phyloP scores from a whole-genome alignment of 2,888 invertebrate genomes.

The Phytoseiulus persimilis region DNA sequence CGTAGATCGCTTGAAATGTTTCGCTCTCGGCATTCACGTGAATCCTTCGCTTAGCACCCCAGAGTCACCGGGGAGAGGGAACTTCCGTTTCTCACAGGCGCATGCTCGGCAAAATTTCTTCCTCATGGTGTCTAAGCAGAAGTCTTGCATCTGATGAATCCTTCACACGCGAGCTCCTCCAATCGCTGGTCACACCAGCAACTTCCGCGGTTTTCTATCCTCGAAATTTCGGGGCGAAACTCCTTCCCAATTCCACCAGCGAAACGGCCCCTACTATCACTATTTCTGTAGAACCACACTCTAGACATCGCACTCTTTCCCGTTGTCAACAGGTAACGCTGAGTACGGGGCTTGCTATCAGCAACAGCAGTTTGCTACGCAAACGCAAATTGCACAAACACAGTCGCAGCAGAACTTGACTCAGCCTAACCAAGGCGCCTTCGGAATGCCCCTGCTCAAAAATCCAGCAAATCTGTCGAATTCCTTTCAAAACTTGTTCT shows the following conservation, averaged over 20 bases:
- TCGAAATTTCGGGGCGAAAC: too few species aligned
- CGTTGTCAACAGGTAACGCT: constrained; percentile 30
- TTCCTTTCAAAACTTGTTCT: constrained; percentile 37
- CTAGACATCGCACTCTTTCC: not conserved
- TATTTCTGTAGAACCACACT: not conserved
- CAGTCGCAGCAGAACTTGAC: constrained; percentile 31
- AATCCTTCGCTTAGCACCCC: too few species aligned
- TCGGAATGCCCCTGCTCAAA: constrained; percentile 32
- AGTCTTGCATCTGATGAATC: too few species aligned
- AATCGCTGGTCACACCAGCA: too few species aligned
- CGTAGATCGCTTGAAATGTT: not conserved
- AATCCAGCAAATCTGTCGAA: constrained; percentile 25
- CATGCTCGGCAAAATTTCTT: too few species aligned
- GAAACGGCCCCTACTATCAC: not conserved
- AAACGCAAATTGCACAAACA: constrained; percentile 32
- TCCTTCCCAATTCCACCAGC: too few species aligned
- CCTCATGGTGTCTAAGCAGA: too few species aligned
- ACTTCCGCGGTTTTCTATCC: too few species aligned
- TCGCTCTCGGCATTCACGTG: too few species aligned
- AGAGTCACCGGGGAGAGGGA: too few species aligned
- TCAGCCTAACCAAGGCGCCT: constrained; percentile 33
- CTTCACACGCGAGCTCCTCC: too few species aligned
- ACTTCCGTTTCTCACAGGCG: too few species aligned
- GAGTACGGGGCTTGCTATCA: constrained; percentile 27
- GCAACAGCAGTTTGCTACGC: constrained; percentile 11